phyloP scores from a whole-genome alignment of 2,888 invertebrate genomes.

The Drosophila histrio region DNA sequence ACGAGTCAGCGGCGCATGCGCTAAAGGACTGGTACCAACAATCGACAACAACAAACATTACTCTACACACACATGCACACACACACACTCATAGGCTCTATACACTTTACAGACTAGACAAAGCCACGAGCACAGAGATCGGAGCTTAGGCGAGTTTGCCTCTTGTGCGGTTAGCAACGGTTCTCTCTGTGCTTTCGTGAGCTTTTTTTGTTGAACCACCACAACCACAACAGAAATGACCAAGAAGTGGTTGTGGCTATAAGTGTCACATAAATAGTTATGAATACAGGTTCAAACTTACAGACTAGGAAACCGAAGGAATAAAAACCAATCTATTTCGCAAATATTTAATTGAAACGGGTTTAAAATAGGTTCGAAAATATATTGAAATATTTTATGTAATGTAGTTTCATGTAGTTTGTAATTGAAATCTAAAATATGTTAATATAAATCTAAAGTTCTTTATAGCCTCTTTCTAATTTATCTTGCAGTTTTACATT shows the following conservation, averaged over 20 bases:
- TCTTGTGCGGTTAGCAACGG: conserved; percentile 38
- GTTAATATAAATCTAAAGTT: no score
- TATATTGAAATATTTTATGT: no score
- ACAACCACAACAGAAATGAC: conserved; percentile 36
- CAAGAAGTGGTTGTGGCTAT: conserved; percentile 30
- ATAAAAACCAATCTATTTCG: background rate
- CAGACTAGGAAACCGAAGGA: background rate
- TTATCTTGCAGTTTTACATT: no score
- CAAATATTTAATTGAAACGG: background rate
- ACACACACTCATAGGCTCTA: conserved; percentile 2
- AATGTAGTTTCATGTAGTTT: no score
- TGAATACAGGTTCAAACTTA: conserved; percentile 3
- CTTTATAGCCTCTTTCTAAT: no score
- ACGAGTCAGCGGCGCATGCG: conserved; percentile 43
- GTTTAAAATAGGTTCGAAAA: no score
- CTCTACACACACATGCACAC: conserved; percentile 13
- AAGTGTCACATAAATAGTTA: conserved; percentile 5
- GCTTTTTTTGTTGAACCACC: conserved; percentile 44
- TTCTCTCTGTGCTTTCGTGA: conserved; percentile 59
- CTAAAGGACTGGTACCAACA: conserved; percentile 27
- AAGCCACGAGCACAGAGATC: conserved; percentile 24
- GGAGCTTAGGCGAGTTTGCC: conserved; percentile 31
- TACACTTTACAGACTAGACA: conserved; percentile 5
- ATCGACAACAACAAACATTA: background rate
- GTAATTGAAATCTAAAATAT: no score